Evolutionary conservation across 2,113 vertebrate genomes (phyloP).

Genomic region (Ophthalmotilapia sp.): DNA sequence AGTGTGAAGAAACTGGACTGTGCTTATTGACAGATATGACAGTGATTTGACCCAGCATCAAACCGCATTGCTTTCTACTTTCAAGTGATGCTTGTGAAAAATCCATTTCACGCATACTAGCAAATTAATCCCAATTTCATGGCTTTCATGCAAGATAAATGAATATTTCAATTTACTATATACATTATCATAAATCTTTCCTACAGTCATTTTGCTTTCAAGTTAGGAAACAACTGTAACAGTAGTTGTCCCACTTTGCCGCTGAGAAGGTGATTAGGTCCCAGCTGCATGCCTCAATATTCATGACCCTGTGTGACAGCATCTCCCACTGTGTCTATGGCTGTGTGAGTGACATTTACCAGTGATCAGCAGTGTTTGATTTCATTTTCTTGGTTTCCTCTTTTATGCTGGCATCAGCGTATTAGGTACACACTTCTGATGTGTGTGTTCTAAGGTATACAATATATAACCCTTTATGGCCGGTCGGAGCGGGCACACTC

Average conservation of each 20-base stretch:
- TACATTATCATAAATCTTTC: neutral
- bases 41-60: neutral
- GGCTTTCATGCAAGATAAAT: neutral
- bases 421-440: neutral
- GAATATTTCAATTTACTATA: neutral
- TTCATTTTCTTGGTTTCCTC: neutral
- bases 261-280: constrained; percentile 22
- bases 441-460: neutral
- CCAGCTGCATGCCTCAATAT: constrained; percentile 43
- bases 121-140: neutral
- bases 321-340: constrained; percentile 9
- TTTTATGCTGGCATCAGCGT: constrained; percentile 4
- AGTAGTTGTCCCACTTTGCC: neutral
- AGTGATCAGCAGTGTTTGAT: neutral
- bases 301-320: constrained; percentile 17
- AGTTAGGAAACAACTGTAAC: neutral
- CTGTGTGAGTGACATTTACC: constrained; percentile 22
- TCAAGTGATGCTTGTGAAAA: neutral
- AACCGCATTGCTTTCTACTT: neutral
- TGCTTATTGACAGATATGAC: neutral
- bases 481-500: rapidly evolving
- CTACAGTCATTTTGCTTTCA: neutral
- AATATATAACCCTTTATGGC: neutral
- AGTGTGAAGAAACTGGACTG: neutral
- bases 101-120: neutral